Base-by-base conservation (phyloP, 2,113 vertebrate species). In the Formicarius rufipectus region DNA sequence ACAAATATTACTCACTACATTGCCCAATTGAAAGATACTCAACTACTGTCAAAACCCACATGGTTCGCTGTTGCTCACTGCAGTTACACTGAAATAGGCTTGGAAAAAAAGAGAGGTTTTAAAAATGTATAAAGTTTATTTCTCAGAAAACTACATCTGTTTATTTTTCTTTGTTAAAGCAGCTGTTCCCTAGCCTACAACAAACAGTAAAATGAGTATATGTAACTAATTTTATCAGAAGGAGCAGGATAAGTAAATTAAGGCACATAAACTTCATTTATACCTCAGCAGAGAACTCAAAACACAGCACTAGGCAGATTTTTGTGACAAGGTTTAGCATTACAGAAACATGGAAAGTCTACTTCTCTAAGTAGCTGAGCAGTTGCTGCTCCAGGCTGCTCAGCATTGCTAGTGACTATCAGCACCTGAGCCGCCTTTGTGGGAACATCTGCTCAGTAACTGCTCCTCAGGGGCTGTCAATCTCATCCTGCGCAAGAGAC, bases 321-420 rank as follows among this genome's bases (percentile, higher is more conserved):
- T 45, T 4, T 12, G 40, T 72, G 37, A n/a, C 30, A 76, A 9
- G 3, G 14, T 53, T 64, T 25, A 87, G 33, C 15, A n/a, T 53
- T 55, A 31, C 12, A 62, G 14, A 72, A 83, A 24, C 12, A 58
- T 0, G 2, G 4, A 0, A 76, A 73, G 16, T 30, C 28, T 58
- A 2, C 28, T 60, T 58, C 44, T 33, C 1, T 9, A 67, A 40
- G 33, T 1, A 85, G 62, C 12, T n/a, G 35, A 58, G 49, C 62
- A 72, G 31, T 3, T 6, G 3, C n/a, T 77, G 23, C 59, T 86
- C 33, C 76, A 53, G 45, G 67, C 25, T 92, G 49, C 35, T 80
- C 50, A 55, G 28, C 18, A 9, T 50, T 45, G 25, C 42, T 39
- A 33, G 15, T 39, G 11, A 81, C 23, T 16, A 37, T 24, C 31